Evolutionary conservation across 2,797 vertebrate genomes (phyloP).

Genomic region (Streptopelia turtur): DNA sequence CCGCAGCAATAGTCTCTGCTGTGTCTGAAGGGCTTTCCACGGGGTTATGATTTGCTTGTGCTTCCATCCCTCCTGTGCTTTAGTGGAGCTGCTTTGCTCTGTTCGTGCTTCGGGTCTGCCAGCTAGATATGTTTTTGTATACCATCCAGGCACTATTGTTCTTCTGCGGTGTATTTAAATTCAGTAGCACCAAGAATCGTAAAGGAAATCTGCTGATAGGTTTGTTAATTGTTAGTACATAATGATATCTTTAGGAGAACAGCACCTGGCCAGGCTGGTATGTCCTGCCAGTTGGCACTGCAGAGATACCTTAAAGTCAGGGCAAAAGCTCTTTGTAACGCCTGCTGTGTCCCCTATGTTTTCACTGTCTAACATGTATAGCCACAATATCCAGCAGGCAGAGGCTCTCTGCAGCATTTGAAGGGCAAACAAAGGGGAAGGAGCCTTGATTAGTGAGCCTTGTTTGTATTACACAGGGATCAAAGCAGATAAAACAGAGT

Average conservation of each 20-base stretch:
- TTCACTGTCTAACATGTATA: background rate
- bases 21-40: background rate
- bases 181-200: background rate
- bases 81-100: background rate
- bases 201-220: background rate
- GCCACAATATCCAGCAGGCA: background rate
- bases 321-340: background rate
- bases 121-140: background rate
- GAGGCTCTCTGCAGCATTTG: slow-evolving; percentile 37
- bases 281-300: slow-evolving; percentile 15
- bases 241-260: background rate
- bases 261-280: slow-evolving; percentile 14
- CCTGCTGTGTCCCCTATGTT: background rate
- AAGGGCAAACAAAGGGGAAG: slow-evolving; percentile 61
- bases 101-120: background rate
- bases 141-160: background rate
- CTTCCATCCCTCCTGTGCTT: background rate
- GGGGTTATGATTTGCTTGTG: background rate
- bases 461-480: slow-evolving; percentile 46
- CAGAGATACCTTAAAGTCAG: background rate
- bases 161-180: background rate
- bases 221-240: background rate
- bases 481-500: slow-evolving; percentile 53
- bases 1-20: fast-evolving
- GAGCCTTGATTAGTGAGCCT: slow-evolving; percentile 47